phyloP scores from a whole-genome alignment of 2,113 vertebrate species.

The Pelodiscus sinensis region DNA sequence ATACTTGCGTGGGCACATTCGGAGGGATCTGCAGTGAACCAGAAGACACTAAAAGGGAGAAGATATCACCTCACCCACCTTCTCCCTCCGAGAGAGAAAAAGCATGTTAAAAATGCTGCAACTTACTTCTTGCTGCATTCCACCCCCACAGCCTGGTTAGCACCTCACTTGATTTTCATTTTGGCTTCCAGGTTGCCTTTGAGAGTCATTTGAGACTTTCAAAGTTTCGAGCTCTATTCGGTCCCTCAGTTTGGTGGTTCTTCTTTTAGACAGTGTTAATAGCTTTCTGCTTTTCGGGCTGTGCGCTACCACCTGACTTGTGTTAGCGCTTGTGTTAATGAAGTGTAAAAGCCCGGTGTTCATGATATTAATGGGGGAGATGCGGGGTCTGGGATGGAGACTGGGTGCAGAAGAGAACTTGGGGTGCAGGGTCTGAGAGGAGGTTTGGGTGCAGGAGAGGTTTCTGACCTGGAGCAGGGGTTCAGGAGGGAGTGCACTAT shows the following conservation, averaged over 20 bases:
- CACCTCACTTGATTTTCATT: not conserved
- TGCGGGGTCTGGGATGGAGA: too few relatives aligned
- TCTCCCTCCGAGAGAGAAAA: not conserved
- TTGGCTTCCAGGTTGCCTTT: not conserved
- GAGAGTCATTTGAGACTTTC: conserved; percentile 22
- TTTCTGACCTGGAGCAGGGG: too few relatives aligned
- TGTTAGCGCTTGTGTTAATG: not conserved
- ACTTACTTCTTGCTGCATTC: conserved; percentile 1
- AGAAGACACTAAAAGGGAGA: not conserved
- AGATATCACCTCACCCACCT: not conserved
- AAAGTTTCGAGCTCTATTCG: not conserved
- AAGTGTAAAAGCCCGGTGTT: too few relatives aligned
- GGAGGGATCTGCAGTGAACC: not conserved
- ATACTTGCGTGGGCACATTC: not conserved
- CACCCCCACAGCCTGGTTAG: conserved; percentile 10
- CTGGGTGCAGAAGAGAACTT: too few relatives aligned
- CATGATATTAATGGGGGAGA: too few relatives aligned
- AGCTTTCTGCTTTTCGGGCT: not conserved
- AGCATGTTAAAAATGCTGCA: not conserved
- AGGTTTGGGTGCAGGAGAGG: too few relatives aligned
- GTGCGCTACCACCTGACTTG: not conserved
- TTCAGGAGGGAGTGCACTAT: too few relatives aligned
- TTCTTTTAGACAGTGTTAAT: not conserved
- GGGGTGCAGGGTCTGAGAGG: too few relatives aligned
- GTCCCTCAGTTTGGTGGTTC: not conserved